These are phyloP conservation scores for Pontoporia blainvillei DNA, from an alignment of 2,113 vertebrate species.

Conservation along the genomic window DNA sequence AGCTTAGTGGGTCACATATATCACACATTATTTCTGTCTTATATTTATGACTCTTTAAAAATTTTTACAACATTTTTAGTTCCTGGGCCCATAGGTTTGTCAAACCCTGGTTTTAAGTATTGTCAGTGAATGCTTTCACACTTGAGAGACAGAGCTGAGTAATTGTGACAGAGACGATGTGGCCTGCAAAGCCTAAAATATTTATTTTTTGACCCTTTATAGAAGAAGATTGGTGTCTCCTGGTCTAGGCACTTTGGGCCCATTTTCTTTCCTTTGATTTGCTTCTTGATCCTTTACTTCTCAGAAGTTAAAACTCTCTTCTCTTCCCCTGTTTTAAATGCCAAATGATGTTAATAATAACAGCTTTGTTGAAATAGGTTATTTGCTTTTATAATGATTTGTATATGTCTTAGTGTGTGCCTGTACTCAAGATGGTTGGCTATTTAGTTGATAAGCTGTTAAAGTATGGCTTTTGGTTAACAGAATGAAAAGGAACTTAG, in stretches of 20 bases:
- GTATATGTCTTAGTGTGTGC: background rate
- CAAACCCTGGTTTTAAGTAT: background rate
- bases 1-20: background rate
- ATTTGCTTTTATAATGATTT: background rate
- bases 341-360: background rate
- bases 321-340: background rate
- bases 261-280: background rate
- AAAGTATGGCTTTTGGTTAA: constrained; percentile 4
- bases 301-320: background rate
- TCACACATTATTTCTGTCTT: background rate
- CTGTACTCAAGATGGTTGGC: background rate
- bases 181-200: background rate
- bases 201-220: background rate
- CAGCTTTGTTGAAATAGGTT: background rate
- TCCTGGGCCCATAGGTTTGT: background rate
- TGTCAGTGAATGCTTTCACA: background rate
- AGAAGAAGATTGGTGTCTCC: background rate
- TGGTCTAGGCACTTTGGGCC: background rate
- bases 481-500: background rate
- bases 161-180: background rate
- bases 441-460: background rate
- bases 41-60: background rate
- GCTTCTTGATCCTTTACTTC: background rate
- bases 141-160: background rate
- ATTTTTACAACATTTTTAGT: background rate